Percentiles rank a stretch among this genome's conserved stretches.
Conservation (phyloP, 2,888 invertebrate species). For the Lagria hirta region DNA sequence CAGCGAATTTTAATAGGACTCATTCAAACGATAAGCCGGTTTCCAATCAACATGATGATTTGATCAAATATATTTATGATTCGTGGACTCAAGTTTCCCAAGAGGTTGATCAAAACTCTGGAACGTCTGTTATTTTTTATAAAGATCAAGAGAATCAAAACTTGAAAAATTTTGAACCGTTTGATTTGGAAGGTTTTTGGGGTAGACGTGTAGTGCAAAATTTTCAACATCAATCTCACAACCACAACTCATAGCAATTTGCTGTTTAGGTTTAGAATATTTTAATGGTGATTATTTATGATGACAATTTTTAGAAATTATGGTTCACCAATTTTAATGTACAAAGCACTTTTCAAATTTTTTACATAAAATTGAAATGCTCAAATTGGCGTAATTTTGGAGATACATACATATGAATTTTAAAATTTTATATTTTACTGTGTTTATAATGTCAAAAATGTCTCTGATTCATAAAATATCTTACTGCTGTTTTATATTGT, state of each 20-base stretch:
- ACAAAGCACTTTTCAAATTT: no score
- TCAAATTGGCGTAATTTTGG: no score
- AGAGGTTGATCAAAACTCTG: conserved; percentile 45
- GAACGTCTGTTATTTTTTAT: conserved; percentile 61
- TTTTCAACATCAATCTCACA: conserved; percentile 61
- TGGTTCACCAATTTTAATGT: no score
- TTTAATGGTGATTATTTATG: no score
- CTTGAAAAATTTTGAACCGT: conserved; percentile 73
- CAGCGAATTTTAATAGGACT: conserved; percentile 43
- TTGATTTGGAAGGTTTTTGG: conserved; percentile 78
- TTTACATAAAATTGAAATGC: no score
- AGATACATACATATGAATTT: no score
- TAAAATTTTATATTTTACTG: no score
- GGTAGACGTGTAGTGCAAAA: conserved; percentile 70
- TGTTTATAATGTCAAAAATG: no score
- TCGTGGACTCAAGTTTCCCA: conserved; percentile 69
- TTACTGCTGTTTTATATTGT: no score
- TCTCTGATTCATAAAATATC: no score
- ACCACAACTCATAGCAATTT: conserved; percentile 51
- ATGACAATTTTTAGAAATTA: no score
- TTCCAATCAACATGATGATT: conserved; percentile 68
- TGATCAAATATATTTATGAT: conserved; percentile 78
- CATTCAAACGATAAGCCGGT: conserved; percentile 38
- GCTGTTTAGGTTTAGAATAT: background rate
- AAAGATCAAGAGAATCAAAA: conserved; percentile 62